Conservation (phyloP, 1,140 invertebrate species). For the Papilio polytes region DNA sequence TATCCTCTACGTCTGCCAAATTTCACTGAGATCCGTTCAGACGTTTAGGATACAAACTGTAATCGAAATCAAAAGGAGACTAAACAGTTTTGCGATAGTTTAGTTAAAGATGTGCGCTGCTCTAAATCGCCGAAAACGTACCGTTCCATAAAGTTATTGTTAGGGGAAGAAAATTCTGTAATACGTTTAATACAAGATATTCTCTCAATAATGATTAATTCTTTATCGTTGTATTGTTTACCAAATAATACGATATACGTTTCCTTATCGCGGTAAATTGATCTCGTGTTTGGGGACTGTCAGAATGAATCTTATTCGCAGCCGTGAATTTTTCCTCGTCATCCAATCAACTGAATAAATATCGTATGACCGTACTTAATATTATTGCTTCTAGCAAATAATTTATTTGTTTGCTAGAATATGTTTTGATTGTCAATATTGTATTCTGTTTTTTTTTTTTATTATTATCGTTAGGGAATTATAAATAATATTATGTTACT, state of each 20-base stretch:
- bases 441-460: neutral
- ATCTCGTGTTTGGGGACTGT: conserved; percentile 11
- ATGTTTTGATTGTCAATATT: neutral
- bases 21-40: no score
- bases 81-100: no score
- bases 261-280: neutral
- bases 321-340: conserved; percentile 11
- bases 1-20: no score
- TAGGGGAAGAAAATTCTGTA: no score
- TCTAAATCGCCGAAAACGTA: no score
- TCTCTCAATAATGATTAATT: neutral
- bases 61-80: no score
- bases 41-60: no score
- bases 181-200: neutral
- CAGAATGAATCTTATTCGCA: neutral
- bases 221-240: neutral
- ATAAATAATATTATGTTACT: no score
- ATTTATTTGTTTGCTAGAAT: neutral
- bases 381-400: conserved; percentile 11
- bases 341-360: conserved; percentile 20
- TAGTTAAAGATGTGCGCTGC: no score
- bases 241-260: neutral
- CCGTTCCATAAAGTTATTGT: no score
- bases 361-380: conserved; percentile 1
- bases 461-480: no score